Evolutionary conservation across 2,113 vertebrate species (phyloP), one percentile per base, ranked within the genome.

Genomic region (Formicarius rufipectus): DNA sequence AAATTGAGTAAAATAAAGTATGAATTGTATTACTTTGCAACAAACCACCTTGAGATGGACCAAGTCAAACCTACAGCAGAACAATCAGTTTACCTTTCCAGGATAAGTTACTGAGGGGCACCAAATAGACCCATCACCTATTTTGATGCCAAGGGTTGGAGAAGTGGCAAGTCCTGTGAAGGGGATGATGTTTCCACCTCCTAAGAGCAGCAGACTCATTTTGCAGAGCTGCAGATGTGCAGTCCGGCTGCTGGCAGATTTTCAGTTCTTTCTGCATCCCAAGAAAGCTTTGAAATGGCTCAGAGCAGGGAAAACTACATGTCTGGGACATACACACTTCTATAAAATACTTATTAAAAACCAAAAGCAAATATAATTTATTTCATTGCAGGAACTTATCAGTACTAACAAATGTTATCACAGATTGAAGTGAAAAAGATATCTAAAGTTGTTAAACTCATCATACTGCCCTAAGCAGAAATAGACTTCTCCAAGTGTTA

Each of bases 271-370:
- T 39, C 42, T 53, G 10, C 14, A 49, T 2, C n/a, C 15, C n/a
- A 40, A 9, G 23, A 27, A 82, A 78, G 14, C 28, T 6, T 16
- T 19, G 21, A 50, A 17, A 13, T 19, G 2, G 14, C 14, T 63
- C 16, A 49, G n/a, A 52, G 18, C 9, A 60, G 9, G 9, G 15
- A 0, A 1, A 23, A 3, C 3, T n/a, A 20, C n/a, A n/a, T 80
- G 14, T 27, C 42, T 49, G 56, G 35, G 31, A 42, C 23, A 69
- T 20, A 33, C 2, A 18, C n/a, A 33, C 5, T 68, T 60, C 13
- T 18, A 66, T 12, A 47, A 75, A 58, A 79, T 8, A 33, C 3
- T 4, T 49, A 17, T 7, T 75, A 24, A 59, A 78, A 60, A 11
- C 6, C 5, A 40, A 74, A 49, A 37, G 4, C 25, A 62, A 64